A percentile compares a stretch with the other conserved stretches of the same genome.
These are phyloP conservation scores for Champsocephalus esox DNA, from an alignment of 2,797 vertebrate genomes.

Conservation along the genomic window DNA sequence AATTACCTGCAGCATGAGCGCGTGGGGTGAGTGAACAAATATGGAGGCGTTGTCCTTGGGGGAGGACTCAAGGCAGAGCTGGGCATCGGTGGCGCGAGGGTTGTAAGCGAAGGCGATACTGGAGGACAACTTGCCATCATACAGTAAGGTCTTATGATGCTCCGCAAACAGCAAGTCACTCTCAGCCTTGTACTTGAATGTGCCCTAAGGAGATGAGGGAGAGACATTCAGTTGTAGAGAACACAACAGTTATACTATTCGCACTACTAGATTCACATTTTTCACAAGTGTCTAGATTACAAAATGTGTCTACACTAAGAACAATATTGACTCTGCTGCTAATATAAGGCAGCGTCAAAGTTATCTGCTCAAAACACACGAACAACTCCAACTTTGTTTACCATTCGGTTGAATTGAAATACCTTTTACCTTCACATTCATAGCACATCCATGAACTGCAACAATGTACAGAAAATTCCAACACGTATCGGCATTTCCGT, in stretches of 20 bases:
- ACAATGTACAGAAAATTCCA: not conserved
- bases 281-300: not conserved
- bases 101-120: slow-evolving; percentile 96
- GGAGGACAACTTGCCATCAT: slow-evolving; percentile 96
- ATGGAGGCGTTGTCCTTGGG: slow-evolving; percentile 97
- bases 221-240: not conserved
- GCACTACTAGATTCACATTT: not conserved
- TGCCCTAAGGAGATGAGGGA: slow-evolving; percentile 84
- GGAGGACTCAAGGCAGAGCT: slow-evolving; percentile 98
- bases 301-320: not conserved
- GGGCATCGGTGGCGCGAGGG: slow-evolving; percentile 96
- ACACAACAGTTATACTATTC: not conserved
- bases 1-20: slow-evolving; percentile 98
- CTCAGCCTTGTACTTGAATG: slow-evolving; percentile 98
- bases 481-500: not conserved
- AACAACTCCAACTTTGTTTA: not conserved
- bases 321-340: not conserved
- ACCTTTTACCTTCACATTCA: not conserved
- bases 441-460: not conserved
- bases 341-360: not conserved
- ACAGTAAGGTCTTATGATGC: slow-evolving; percentile 94
- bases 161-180: slow-evolving; percentile 96
- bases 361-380: not conserved
- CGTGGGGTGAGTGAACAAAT: slow-evolving; percentile 98
- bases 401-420: not conserved